phyloP scores from a whole-genome alignment of 2,797 vertebrate genomes.

The Lacerta bilineata region DNA sequence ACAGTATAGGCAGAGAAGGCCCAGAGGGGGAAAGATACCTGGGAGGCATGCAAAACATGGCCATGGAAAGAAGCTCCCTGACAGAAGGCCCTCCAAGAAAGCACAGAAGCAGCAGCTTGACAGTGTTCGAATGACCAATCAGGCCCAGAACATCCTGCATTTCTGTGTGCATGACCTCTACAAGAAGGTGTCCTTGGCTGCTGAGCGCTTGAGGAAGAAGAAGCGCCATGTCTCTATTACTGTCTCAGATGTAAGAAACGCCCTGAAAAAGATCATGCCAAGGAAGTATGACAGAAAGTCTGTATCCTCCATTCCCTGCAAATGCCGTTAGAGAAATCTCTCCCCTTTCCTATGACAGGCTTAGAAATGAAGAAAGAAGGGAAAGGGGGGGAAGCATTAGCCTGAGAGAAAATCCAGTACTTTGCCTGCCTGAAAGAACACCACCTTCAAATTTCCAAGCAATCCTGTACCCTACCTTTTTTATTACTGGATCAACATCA shows the following conservation, averaged over 20 bases:
- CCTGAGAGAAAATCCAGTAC: conserved; percentile 32
- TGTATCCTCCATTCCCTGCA: conserved; percentile 11
- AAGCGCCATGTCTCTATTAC: conserved; percentile 36
- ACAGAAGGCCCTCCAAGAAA: neutral
- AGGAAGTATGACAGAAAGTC: conserved; percentile 15
- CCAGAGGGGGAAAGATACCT: neutral
- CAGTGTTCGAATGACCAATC: conserved; percentile 35
- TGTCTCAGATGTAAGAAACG: conserved; percentile 40
- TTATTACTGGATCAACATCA: conserved; percentile 20
- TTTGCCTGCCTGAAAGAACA: conserved; percentile 39
- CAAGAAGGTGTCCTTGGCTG: conserved; percentile 38
- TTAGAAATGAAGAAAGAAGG: conserved; percentile 17
- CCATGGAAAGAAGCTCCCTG: neutral
- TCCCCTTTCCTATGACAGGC: conserved; percentile 11
- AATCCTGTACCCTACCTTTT: conserved; percentile 31
- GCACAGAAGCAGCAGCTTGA: neutral
- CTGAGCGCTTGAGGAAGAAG: conserved; percentile 42
- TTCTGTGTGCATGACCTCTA: conserved; percentile 42
- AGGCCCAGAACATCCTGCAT: conserved; percentile 37
- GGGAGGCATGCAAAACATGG: neutral
- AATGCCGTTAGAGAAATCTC: conserved; percentile 32
- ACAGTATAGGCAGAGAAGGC: conserved; percentile 5
- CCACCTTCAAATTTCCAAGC: conserved; percentile 28
- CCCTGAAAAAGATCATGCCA: conserved; percentile 41
- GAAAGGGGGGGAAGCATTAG: neutral